A percentile compares a stretch with the other conserved stretches of the same genome.
These are phyloP conservation scores for Drosophila multiciliata DNA, from an alignment of 2,888 invertebrate species.

Conservation along the genomic window DNA sequence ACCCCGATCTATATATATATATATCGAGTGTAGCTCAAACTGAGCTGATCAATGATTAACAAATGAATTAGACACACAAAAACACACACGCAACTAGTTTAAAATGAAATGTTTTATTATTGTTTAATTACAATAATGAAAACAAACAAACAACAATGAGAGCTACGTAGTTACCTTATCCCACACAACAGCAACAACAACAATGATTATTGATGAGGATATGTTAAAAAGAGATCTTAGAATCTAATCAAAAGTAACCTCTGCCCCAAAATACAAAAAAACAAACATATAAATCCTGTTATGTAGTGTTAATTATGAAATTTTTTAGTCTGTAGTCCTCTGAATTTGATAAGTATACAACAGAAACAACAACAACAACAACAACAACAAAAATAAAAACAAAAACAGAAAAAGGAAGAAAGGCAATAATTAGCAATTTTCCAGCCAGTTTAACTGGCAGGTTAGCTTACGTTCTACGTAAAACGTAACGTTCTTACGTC, in stretches of 20 bases:
- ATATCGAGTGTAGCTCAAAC: constrained; percentile 12
- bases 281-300: constrained; percentile 56
- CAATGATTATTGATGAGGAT: constrained; percentile 13
- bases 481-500: constrained; percentile 18
- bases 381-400: neutral
- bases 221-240: constrained; percentile 20
- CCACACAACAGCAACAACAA: constrained; percentile 58
- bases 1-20: neutral
- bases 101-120: constrained; percentile 14
- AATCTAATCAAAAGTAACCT: constrained; percentile 5
- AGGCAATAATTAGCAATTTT: constrained; percentile 32
- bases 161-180: constrained; percentile 85
- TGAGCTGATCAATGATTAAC: constrained; percentile 16
- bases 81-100: constrained; percentile 24
- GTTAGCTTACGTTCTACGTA: constrained; percentile 36
- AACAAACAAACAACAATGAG: constrained; percentile 51
- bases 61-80: neutral
- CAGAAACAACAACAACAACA: neutral
- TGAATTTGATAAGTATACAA: constrained; percentile 35
- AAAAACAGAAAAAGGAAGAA: neutral
- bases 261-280: constrained; percentile 15
- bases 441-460: constrained; percentile 70
- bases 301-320: constrained; percentile 75
- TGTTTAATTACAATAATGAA: constrained; percentile 12
- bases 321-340: constrained; percentile 64